Evolutionary conservation across 1,140 invertebrate species (phyloP), one percentile per base, ranked within the genome.

Genomic region (Rhyacophila brunnea): DNA sequence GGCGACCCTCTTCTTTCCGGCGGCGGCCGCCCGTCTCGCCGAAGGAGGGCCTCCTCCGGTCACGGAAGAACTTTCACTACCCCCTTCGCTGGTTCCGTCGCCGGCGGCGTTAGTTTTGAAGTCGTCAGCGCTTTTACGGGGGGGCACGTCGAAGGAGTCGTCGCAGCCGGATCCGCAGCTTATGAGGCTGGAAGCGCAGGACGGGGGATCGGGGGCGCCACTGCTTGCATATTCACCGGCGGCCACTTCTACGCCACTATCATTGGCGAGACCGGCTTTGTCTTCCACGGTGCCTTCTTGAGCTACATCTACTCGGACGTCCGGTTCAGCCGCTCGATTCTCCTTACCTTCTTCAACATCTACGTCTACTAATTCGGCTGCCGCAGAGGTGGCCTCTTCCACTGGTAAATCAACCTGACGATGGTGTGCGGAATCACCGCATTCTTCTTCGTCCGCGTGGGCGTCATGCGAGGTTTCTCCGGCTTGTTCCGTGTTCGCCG

Each of bases 181-280:
- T 17, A 90, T 83, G 42, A 91, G 78, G 66, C 89, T 89, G 11
- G 87, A 89, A 50, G 88, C 86, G 66, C 87, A 88, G 1, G 87
- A 89, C 0, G 76, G 69, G 6, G 75, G 77, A 54, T 82, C 70
- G 32, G 83, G 78, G n/a, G 84, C 79, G 66, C 82, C 80, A 69
- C 82, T 89, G 64, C 83, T 84, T 38, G 80, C 82, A 64, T 83
- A 84, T 58, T 78, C 82, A 1, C 84, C 81, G 63, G 85, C 85
- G 28, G 85, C 83, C 7, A 85, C 80, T 67, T 90, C 89, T 1
- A 91, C 86, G 0, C 88, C 88, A 65, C 88, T 90, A 67, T 91
- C 89, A 67, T 87, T 28, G 3, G 4, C 23, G 23, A 28, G 23
- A 3, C 4, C 23, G 23, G 23, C 23, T 9, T 9, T 28, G 23